Percentiles rank a stretch among this genome's conserved stretches.
Evolutionary conservation across 2,797 vertebrate species (phyloP).

Genomic region (Dallia pectoralis): DNA sequence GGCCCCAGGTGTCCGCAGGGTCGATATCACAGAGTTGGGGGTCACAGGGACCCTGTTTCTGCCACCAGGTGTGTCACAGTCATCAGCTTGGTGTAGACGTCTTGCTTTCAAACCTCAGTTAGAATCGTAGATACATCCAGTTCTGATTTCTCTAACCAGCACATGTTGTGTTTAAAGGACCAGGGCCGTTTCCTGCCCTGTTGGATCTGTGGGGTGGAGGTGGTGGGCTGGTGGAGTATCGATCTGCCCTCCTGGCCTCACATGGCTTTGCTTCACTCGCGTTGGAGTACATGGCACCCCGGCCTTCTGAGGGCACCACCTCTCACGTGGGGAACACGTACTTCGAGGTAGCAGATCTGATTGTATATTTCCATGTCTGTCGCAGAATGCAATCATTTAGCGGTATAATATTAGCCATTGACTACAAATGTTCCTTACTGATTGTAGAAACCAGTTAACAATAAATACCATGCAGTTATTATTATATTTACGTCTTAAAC

Average conservation of each 20-base stretch:
- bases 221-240: slow-evolving; percentile 63
- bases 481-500: no score
- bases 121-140: neutral
- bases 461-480: no score
- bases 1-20: slow-evolving; percentile 61
- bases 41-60: slow-evolving; percentile 69
- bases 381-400: no score
- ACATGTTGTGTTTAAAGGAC: slow-evolving; percentile 45
- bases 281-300: slow-evolving; percentile 55
- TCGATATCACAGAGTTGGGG: slow-evolving; percentile 52
- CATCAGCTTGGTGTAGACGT: slow-evolving; percentile 33
- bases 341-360: slow-evolving; percentile 51
- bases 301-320: slow-evolving; percentile 11
- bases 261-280: slow-evolving; percentile 56
- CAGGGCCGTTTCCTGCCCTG: slow-evolving; percentile 64
- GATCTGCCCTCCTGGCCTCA: slow-evolving; percentile 60
- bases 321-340: slow-evolving; percentile 39
- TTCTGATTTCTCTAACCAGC: slow-evolving; percentile 28
- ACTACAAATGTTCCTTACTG: no score
- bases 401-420: no score
- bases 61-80: slow-evolving; percentile 62
- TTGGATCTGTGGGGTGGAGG: slow-evolving; percentile 67
- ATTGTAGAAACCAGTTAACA: no score
- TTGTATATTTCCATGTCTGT: neutral
- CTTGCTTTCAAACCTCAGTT: slow-evolving; percentile 24